These are phyloP conservation scores for Branchellion lobata DNA, from an alignment of 2,888 invertebrate genomes.

Conservation along the genomic window DNA sequence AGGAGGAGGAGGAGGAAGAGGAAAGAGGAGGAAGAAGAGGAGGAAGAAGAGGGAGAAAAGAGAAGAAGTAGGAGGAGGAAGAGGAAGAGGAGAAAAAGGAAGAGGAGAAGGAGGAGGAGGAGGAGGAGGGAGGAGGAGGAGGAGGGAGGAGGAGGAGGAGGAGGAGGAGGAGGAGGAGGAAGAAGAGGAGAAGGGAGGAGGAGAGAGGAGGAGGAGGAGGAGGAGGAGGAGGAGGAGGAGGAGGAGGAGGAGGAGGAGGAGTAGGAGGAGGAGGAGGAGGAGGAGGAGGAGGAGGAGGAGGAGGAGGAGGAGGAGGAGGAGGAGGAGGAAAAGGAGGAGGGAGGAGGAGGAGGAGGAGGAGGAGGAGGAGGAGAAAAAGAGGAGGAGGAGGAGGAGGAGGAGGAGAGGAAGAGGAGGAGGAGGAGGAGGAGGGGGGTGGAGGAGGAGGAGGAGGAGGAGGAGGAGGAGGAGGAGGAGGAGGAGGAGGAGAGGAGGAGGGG, in stretches of 20 bases:
- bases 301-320: not conserved
- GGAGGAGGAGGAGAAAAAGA: too few relatives aligned
- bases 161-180: not conserved
- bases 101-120: slow-evolving; percentile 7
- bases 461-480: not conserved
- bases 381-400: not conserved
- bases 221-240: not conserved
- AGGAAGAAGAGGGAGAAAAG: too few relatives aligned
- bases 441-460: slow-evolving; percentile 20
- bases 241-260: not conserved
- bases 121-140: slow-evolving; percentile 4
- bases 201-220: not conserved
- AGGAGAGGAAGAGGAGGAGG: slow-evolving; percentile 28
- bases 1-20: not conserved
- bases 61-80: too few relatives aligned
- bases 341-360: too few relatives aligned
- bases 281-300: not conserved
- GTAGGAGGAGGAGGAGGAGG: too few relatives aligned
- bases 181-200: not conserved
- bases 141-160: not conserved
- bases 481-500: not conserved
- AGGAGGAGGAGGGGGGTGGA: slow-evolving; percentile 36
- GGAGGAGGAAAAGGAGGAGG: not conserved
- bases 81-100: slow-evolving; percentile 10
- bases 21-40: not conserved